A percentile compares a stretch with the other conserved stretches of the same genome.
These are phyloP conservation scores for Calidris pugnax DNA, from an alignment of 2,113 vertebrate species.

Conservation along the genomic window DNA sequence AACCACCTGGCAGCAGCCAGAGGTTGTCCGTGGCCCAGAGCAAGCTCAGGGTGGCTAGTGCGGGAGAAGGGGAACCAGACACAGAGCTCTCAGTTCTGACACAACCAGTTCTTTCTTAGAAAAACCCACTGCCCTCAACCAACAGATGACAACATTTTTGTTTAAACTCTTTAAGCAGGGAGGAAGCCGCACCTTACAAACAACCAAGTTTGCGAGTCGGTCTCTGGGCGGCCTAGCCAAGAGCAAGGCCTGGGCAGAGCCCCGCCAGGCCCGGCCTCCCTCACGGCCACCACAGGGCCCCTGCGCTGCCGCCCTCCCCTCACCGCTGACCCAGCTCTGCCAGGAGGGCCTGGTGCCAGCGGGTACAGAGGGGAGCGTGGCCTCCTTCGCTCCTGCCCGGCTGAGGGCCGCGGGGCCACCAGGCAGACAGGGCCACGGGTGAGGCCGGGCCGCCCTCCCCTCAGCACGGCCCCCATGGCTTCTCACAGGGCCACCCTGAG, in stretches of 20 bases:
- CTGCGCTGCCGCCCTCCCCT: background rate
- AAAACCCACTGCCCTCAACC: background rate
- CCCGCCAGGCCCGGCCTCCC: fast-evolving
- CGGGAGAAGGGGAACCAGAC: background rate
- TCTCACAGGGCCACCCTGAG: background rate
- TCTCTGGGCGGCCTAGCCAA: fast-evolving
- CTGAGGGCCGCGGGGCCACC: background rate
- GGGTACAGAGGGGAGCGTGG: fast-evolving
- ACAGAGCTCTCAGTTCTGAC: background rate
- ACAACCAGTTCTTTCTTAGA: background rate
- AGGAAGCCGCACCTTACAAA: background rate
- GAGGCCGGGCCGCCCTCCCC: fast-evolving
- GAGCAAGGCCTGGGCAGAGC: fast-evolving
- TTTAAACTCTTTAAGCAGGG: background rate
- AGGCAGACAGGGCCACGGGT: fast-evolving
- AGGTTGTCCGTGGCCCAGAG: background rate
- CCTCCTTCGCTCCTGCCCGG: fast-evolving
- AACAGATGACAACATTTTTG: background rate
- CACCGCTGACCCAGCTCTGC: background rate
- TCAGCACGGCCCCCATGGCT: fast-evolving
- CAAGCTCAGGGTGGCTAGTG: background rate
- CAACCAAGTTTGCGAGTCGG: fast-evolving
- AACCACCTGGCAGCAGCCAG: background rate
- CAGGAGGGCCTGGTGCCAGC: fast-evolving
- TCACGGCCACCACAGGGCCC: background rate